Evolutionary conservation across 92 coral and sea anemone genomes (phyloP).

Genomic region (Pocillopora meandrina): DNA sequence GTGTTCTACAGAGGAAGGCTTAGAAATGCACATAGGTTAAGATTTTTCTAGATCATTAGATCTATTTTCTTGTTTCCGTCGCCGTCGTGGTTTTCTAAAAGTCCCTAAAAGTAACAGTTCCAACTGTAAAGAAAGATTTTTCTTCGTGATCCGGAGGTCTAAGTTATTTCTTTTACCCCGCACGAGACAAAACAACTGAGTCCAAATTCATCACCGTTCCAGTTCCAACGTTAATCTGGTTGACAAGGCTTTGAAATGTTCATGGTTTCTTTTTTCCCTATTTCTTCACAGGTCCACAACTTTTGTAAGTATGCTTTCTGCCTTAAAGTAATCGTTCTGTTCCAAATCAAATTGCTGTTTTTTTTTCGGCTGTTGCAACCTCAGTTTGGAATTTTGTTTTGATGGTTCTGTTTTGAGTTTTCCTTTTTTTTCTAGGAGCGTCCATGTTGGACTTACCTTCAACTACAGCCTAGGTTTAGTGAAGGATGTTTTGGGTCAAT

Average conservation of each 20-base stretch:
- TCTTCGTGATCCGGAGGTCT: too few relatives aligned
- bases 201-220: too few relatives aligned
- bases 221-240: too few relatives aligned
- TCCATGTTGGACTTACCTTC: slow-evolving; percentile 64
- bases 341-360: neutral
- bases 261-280: neutral
- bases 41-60: too few relatives aligned
- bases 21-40: too few relatives aligned
- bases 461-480: slow-evolving; percentile 59
- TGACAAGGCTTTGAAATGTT: neutral
- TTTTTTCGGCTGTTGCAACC: neutral
- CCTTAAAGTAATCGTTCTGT: neutral
- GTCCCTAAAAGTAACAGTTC: too few relatives aligned
- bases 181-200: too few relatives aligned
- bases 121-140: too few relatives aligned
- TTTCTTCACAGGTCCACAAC: slow-evolving; percentile 51
- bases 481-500: slow-evolving; percentile 42
- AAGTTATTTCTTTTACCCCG: too few relatives aligned
- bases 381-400: neutral
- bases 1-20: too few relatives aligned
- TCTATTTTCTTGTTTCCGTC: too few relatives aligned
- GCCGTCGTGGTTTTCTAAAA: too few relatives aligned
- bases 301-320: slow-evolving; percentile 52
- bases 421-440: slow-evolving; percentile 33
- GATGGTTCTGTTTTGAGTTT: neutral